phyloP scores from a whole-genome alignment of 2,113 vertebrate species.

The Calyptomena viridis region DNA sequence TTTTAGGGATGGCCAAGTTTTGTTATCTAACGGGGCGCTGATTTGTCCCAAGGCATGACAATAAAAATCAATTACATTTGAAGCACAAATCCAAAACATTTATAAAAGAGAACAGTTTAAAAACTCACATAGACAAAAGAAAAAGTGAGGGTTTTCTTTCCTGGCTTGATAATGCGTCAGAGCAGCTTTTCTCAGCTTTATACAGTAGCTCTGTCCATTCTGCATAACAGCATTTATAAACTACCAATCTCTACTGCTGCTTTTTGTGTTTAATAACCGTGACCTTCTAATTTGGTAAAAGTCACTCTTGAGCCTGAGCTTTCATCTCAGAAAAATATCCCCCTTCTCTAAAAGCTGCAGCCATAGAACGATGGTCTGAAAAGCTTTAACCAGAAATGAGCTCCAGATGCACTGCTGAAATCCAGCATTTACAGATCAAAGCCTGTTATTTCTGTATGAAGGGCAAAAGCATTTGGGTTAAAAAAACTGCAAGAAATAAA shows the following conservation, averaged over 20 bases:
- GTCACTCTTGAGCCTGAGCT: neutral
- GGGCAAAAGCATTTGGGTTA: neutral
- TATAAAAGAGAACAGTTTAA: neutral
- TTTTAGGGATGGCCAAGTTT: neutral
- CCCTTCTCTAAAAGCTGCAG: slow-evolving; percentile 14
- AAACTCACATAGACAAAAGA: neutral
- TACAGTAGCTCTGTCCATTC: neutral
- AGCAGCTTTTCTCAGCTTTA: neutral
- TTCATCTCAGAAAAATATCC: slow-evolving; percentile 23
- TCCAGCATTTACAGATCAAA: slow-evolving; percentile 25
- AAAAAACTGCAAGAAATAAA: neutral
- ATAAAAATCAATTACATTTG: neutral
- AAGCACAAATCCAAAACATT: neutral
- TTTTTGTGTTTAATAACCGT: slow-evolving; percentile 15
- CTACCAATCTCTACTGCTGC: neutral
- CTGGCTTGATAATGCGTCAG: neutral
- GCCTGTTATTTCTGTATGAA: neutral
- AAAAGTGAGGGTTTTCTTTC: neutral
- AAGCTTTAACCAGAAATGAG: slow-evolving; percentile 22
- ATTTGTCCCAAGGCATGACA: neutral
- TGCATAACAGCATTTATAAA: slow-evolving; percentile 1
- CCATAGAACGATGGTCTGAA: neutral
- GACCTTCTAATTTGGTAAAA: slow-evolving; percentile 21
- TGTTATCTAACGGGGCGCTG: neutral
- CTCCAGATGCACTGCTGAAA: slow-evolving; percentile 53